These are phyloP conservation scores for Acanthurus lineatus DNA, from an alignment of 2,797 vertebrate genomes.

Conservation along the genomic window DNA sequence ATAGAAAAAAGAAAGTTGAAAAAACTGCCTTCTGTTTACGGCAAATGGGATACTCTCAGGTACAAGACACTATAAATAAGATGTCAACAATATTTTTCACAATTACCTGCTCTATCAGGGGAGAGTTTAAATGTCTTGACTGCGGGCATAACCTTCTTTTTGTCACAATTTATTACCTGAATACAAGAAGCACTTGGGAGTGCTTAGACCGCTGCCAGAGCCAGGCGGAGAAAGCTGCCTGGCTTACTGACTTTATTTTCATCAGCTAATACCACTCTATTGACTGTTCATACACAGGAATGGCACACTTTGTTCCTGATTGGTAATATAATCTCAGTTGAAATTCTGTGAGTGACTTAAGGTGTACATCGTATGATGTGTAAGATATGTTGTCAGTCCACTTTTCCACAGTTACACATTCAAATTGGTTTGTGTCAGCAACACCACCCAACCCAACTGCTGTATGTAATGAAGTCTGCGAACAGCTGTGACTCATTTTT, in stretches of 20 bases:
- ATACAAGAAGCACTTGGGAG: slow-evolving; percentile 62
- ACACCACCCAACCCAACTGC: slow-evolving; percentile 44
- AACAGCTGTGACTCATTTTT: slow-evolving; percentile 55
- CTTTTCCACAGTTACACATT: slow-evolving; percentile 36
- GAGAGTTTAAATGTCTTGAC: slow-evolving; percentile 69
- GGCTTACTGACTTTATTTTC: slow-evolving; percentile 57
- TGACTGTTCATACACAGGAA: slow-evolving; percentile 35
- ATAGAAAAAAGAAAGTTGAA: slow-evolving; percentile 6
- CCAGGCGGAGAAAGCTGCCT: slow-evolving; percentile 29
- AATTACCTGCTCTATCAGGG: slow-evolving; percentile 67
- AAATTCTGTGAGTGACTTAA: slow-evolving; percentile 41
- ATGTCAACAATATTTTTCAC: slow-evolving; percentile 60
- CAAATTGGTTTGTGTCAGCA: slow-evolving; percentile 59
- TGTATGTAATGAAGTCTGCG: slow-evolving; percentile 59
- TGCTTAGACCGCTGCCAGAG: slow-evolving; percentile 42
- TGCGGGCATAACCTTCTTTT: slow-evolving; percentile 60
- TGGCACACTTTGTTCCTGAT: slow-evolving; percentile 52
- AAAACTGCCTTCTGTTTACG: slow-evolving; percentile 42
- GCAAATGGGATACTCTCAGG: slow-evolving; percentile 50
- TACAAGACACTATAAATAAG: slow-evolving; percentile 70
- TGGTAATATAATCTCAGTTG: slow-evolving; percentile 22
- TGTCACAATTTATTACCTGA: slow-evolving; percentile 68
- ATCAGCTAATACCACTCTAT: slow-evolving; percentile 52
- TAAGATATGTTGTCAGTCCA: slow-evolving; percentile 25
- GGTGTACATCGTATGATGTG: slow-evolving; percentile 12